Conservation (phyloP, 2,888 invertebrate species). For the Muscina levida region DNA sequence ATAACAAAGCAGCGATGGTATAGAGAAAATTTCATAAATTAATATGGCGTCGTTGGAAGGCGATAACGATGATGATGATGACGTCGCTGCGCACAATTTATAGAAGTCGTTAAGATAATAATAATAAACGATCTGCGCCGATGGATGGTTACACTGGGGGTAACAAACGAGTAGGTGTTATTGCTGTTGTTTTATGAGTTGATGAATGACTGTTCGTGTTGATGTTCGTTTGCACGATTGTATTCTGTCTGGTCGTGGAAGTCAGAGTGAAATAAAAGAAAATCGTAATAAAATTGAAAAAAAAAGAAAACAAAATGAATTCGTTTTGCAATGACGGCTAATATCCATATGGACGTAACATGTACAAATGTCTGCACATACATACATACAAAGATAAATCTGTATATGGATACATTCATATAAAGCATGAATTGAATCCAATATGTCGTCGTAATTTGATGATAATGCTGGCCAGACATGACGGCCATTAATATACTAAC, state of each 20-base stretch:
- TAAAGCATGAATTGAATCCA: neutral
- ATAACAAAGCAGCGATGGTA: conserved; percentile 24
- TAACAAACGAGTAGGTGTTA: conserved; percentile 2
- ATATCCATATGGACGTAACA: neutral
- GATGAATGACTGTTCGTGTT: neutral
- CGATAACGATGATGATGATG: conserved; percentile 1
- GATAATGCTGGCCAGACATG: no score
- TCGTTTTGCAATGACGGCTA: neutral
- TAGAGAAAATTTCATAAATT: conserved; percentile 48
- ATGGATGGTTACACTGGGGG: neutral
- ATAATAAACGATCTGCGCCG: neutral
- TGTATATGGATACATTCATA: neutral
- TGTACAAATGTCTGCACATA: neutral
- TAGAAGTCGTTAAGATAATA: conserved; percentile 3
- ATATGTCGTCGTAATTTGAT: neutral
- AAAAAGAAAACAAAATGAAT: conserved; percentile 27
- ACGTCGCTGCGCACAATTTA: conserved; percentile 16
- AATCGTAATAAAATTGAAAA: no score
- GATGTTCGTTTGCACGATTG: neutral
- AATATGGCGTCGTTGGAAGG: conserved; percentile 52
- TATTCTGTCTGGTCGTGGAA: neutral
- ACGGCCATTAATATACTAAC: no score
- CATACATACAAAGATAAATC: neutral
- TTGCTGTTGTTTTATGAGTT: neutral
- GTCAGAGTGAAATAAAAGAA: neutral